Conservation (phyloP, 2,888 invertebrate species). For the Amiota communis region DNA sequence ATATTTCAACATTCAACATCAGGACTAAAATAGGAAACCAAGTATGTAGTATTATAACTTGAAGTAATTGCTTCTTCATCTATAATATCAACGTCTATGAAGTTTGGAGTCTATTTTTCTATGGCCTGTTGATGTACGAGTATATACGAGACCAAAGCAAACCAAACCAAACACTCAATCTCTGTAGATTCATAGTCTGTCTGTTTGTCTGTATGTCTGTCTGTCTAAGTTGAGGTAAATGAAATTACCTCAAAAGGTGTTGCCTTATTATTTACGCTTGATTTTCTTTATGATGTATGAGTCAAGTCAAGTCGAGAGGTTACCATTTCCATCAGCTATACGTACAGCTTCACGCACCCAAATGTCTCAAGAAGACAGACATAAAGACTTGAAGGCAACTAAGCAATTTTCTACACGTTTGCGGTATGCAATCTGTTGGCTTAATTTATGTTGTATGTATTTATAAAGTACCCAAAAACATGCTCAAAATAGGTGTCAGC, state of each 20-base stretch:
- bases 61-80: constrained; percentile 12
- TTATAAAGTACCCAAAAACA: too few relatives aligned
- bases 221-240: neutral
- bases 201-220: neutral
- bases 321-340: neutral
- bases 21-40: neutral
- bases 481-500: too few relatives aligned
- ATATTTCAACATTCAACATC: too few relatives aligned
- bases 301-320: neutral
- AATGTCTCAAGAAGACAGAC: neutral
- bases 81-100: constrained; percentile 1
- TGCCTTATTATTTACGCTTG: constrained; percentile 44
- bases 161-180: too few relatives aligned
- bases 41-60: neutral
- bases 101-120: too few relatives aligned
- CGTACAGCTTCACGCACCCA: neutral
- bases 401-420: constrained; percentile 16
- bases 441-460: neutral
- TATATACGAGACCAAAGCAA: too few relatives aligned
- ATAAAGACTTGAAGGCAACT: neutral
- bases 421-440: neutral
- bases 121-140: too few relatives aligned
- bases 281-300: constrained; percentile 48
- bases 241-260: constrained; percentile 38
- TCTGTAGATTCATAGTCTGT: neutral